Conservation (phyloP, 2,888 invertebrate species). For the Tenodera sinensis region DNA sequence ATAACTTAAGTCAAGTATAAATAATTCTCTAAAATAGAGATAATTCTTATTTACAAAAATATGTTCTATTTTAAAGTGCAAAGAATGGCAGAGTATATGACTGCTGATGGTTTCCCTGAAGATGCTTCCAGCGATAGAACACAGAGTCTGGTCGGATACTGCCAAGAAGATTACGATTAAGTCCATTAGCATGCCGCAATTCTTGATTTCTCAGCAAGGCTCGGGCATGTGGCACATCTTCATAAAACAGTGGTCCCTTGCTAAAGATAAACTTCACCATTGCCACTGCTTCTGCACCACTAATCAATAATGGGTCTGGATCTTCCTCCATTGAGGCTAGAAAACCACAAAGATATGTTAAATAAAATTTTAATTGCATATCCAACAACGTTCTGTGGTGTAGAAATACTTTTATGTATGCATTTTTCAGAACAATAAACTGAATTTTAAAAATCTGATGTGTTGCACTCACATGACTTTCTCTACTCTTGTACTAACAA, state of each 20-base stretch:
- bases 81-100: not conserved
- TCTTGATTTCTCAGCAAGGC: constrained; percentile 60
- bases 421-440: too few relatives aligned
- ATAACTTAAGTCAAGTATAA: not conserved
- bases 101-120: not conserved
- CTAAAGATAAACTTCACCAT: constrained; percentile 53
- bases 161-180: constrained; percentile 57
- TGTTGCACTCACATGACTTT: too few relatives aligned
- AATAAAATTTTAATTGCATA: too few relatives aligned
- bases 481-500: too few relatives aligned
- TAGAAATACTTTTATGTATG: too few relatives aligned
- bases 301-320: constrained; percentile 57
- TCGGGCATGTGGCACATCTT: constrained; percentile 61
- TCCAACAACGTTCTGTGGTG: too few relatives aligned
- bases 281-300: constrained; percentile 55
- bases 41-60: not conserved
- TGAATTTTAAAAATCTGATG: too few relatives aligned
- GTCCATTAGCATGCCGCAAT: constrained; percentile 54
- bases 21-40: not conserved
- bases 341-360: not conserved
- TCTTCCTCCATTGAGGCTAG: not conserved
- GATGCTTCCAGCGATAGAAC: constrained; percentile 45
- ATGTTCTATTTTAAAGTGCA: not conserved
- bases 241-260: constrained; percentile 58
- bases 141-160: constrained; percentile 61